These are phyloP conservation scores for Eucriotettix oculatus DNA, from an alignment of 2,888 invertebrate genomes.

Conservation along the genomic window DNA sequence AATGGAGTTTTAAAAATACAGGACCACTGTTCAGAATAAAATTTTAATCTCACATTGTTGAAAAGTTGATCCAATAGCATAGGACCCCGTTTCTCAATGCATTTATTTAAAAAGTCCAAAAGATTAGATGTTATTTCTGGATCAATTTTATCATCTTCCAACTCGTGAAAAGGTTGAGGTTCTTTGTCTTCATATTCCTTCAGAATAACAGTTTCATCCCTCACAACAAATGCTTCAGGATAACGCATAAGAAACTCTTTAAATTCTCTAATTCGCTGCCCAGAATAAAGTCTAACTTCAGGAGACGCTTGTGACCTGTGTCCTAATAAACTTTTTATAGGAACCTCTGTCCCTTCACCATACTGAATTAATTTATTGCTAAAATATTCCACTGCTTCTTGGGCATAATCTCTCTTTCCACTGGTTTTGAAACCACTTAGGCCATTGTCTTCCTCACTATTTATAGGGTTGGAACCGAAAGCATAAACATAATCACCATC, in stretches of 20 bases:
- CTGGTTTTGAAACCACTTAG: constrained; percentile 20
- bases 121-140: constrained; percentile 68
- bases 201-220: constrained; percentile 71
- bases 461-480: constrained; percentile 52
- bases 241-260: constrained; percentile 74
- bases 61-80: constrained; percentile 77
- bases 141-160: constrained; percentile 64
- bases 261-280: constrained; percentile 87
- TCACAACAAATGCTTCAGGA: constrained; percentile 69
- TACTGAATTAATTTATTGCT: constrained; percentile 88
- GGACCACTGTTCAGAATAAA: constrained; percentile 62
- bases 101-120: constrained; percentile 65
- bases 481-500: constrained; percentile 84
- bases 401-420: constrained; percentile 75
- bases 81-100: constrained; percentile 62
- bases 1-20: constrained; percentile 81
- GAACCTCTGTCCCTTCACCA: constrained; percentile 90
- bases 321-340: constrained; percentile 88
- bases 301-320: constrained; percentile 93
- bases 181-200: constrained; percentile 47
- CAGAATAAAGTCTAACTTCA: constrained; percentile 91
- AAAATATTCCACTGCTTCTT: constrained; percentile 96
- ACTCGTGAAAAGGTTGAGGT: constrained; percentile 48
- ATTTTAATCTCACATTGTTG: constrained; percentile 52
- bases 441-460: constrained; percentile 33